Base-by-base conservation (phyloP, 2,797 vertebrate genomes). In the Capromys pilorides region DNA sequence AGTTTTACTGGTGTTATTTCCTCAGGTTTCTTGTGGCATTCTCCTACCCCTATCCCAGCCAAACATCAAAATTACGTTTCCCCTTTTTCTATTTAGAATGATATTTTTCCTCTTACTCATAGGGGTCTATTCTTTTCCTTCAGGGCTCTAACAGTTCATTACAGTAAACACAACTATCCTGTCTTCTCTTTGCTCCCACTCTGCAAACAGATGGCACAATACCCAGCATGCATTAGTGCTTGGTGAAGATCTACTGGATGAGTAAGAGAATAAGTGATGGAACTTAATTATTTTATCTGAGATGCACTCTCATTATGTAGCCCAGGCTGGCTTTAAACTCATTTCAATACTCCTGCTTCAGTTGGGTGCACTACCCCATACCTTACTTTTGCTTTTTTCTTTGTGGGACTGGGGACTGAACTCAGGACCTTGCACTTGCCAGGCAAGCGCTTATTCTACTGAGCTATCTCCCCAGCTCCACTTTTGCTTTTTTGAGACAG, bases 71-170 rank as follows among this genome's bases (percentile, higher is more conserved):
- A 88, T 67, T 26, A 79, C 49, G 10, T 59, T 31, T 26, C 45
- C 45, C 84, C 39, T 49, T 64, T 45, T 84, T 96, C 77, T 96
- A 54, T 84, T 57, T 81, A 81, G 69, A 80, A 91, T 61, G 81
- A 80, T 41, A 59, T 66, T 92, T 92, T 69, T 86, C 90, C 85
- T 78, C 51, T 31, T 82, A 81, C 49, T 62, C 77, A 33, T 28
- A 69, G 64, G 54, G 59, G 33, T 36, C 33, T 59, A 19, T 39
- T 84, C 33, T 86, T 91, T 86, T 51, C 54, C 54, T 67, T 85
- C n/a, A 88, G 67, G 31, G 22, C 64, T 90, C 49, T 91, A 85
- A 67, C 21, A 90, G 19, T 57, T 71, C 66, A 67, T 45, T 84
- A 82, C 7, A 90, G 18, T 69, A 64, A 90, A 86, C 64, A 94